phyloP scores from a whole-genome alignment of 2,797 vertebrate species.

The Poecilia wingei region DNA sequence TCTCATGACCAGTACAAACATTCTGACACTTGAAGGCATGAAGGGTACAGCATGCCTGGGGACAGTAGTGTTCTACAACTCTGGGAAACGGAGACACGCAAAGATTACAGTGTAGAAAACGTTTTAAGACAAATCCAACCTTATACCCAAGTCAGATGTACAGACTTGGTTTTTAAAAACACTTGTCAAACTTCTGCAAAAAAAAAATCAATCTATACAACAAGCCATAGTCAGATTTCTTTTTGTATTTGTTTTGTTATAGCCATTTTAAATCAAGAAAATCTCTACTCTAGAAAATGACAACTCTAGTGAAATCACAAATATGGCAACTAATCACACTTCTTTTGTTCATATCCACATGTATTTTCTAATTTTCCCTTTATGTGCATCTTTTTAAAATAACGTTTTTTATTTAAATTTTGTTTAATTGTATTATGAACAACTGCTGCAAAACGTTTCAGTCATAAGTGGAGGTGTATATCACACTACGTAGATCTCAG shows the following conservation, averaged over 20 bases:
- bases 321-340: neutral
- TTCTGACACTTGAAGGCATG: slow-evolving; percentile 58
- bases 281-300: neutral
- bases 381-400: neutral
- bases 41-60: slow-evolving; percentile 48
- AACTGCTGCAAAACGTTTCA: neutral
- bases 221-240: neutral
- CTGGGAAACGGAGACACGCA: slow-evolving; percentile 24
- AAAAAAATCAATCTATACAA: neutral
- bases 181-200: neutral
- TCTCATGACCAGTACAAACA: slow-evolving; percentile 73
- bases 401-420: neutral
- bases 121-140: neutral
- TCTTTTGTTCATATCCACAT: neutral
- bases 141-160: neutral
- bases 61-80: slow-evolving; percentile 46
- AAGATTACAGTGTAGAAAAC: slow-evolving; percentile 7
- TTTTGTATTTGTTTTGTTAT: neutral
- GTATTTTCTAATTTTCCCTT: neutral
- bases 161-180: neutral
- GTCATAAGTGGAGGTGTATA: neutral
- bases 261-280: neutral
- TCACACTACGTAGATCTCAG: neutral
- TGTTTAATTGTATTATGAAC: neutral
- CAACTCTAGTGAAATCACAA: neutral